A percentile compares a stretch with the other conserved stretches of the same genome.
phyloP scores from a whole-genome alignment of 2,888 invertebrate species.

The Hirudinaria manillensis region DNA sequence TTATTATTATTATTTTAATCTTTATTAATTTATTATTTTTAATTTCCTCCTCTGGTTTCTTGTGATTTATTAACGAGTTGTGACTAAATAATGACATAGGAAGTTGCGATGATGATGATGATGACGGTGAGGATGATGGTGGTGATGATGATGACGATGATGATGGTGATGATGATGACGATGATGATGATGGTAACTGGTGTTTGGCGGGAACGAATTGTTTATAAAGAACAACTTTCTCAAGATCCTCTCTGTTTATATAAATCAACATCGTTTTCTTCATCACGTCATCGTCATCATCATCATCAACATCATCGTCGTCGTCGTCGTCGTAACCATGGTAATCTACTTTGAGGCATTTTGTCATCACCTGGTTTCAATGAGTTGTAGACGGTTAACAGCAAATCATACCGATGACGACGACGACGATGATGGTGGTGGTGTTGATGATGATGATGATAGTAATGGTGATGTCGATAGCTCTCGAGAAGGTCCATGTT shows the following conservation, averaged over 20 bases:
- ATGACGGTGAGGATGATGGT: slow-evolving; percentile 22
- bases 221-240: no score
- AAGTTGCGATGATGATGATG: neutral
- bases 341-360: no score
- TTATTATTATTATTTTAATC: slow-evolving; percentile 13
- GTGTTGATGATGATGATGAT: slow-evolving; percentile 29
- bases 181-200: slow-evolving; percentile 29
- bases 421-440: slow-evolving; percentile 17
- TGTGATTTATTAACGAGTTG: no score
- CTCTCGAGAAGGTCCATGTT: no score
- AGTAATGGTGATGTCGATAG: neutral
- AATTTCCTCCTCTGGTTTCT: neutral
- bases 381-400: no score
- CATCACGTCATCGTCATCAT: no score
- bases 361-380: no score
- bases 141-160: slow-evolving; percentile 28
- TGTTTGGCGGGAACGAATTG: neutral
- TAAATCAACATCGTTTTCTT: neutral
- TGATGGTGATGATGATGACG: slow-evolving; percentile 28
- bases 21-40: slow-evolving; percentile 1
- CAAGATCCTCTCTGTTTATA: neutral
- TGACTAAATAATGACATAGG: no score
- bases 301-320: no score
- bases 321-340: no score
- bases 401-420: neutral